A percentile compares a stretch with the other conserved stretches of the same genome.
phyloP scores from a whole-genome alignment of 2,113 vertebrate genomes.

The Phodopus roborovskii region DNA sequence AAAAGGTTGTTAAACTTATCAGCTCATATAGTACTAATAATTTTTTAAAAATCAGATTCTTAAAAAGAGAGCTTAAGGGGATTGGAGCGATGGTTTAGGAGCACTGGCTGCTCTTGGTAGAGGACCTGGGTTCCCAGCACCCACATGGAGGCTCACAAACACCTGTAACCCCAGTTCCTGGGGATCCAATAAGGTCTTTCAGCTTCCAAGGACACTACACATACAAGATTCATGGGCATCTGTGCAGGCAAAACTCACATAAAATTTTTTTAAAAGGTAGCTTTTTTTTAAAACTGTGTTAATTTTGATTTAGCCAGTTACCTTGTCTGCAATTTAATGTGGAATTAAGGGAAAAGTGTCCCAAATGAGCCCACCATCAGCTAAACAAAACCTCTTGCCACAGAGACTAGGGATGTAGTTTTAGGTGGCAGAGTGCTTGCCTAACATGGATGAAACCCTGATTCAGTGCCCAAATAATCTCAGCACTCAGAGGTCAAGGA shows the following conservation, averaged over 20 bases:
- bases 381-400: not conserved
- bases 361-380: not conserved
- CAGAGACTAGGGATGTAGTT: not conserved
- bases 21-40: not conserved
- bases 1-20: not conserved
- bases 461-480: not conserved
- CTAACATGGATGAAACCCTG: too few relatives aligned
- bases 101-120: not conserved
- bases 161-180: not conserved
- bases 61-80: not conserved
- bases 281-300: not conserved
- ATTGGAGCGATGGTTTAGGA: not conserved
- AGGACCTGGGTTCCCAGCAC: not conserved
- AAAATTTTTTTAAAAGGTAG: not conserved
- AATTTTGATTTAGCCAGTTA: not conserved
- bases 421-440: not conserved
- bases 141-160: not conserved
- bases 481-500: not conserved
- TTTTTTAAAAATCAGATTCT: not conserved
- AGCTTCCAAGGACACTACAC: not conserved
- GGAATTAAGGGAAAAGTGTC: not conserved
- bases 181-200: not conserved
- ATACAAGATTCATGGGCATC: too few relatives aligned
- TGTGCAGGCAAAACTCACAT: not conserved
- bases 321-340: not conserved